Conservation (phyloP, 2,113 vertebrate genomes). For the Xenopus borealis region DNA sequence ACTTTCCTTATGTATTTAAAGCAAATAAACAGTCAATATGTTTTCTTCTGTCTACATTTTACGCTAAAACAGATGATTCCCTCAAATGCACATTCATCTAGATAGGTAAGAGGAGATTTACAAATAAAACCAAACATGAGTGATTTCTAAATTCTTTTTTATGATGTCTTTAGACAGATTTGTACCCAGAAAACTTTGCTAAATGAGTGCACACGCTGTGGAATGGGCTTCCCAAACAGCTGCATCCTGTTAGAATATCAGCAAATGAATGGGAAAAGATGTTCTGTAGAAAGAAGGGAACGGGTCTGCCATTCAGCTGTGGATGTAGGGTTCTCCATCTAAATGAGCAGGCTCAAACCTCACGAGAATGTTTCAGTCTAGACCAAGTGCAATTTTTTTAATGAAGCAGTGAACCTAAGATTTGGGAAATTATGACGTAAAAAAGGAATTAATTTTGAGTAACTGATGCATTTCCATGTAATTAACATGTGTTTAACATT, state of each 20-base stretch:
- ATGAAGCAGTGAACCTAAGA: neutral
- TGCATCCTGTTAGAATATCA: constrained; percentile 37
- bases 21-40: too few relatives aligned
- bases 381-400: neutral
- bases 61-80: too few relatives aligned
- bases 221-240: constrained; percentile 38
- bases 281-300: constrained; percentile 21
- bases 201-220: constrained; percentile 25
- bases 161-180: constrained; percentile 15
- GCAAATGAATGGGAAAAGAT: constrained; percentile 26
- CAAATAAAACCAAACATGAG: neutral
- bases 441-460: neutral
- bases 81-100: too few relatives aligned
- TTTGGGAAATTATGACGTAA: neutral
- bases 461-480: too few relatives aligned
- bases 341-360: neutral
- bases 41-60: too few relatives aligned
- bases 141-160: neutral
- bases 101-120: neutral
- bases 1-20: too few relatives aligned
- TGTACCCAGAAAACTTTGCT: constrained; percentile 23
- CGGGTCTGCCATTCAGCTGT: neutral
- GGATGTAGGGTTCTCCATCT: neutral
- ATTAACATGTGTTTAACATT: too few relatives aligned
- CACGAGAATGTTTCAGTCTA: neutral